A percentile compares a stretch with the other conserved stretches of the same genome.
Evolutionary conservation across 1,140 invertebrate genomes (phyloP).

Genomic region (Sminthurides bifidus): DNA sequence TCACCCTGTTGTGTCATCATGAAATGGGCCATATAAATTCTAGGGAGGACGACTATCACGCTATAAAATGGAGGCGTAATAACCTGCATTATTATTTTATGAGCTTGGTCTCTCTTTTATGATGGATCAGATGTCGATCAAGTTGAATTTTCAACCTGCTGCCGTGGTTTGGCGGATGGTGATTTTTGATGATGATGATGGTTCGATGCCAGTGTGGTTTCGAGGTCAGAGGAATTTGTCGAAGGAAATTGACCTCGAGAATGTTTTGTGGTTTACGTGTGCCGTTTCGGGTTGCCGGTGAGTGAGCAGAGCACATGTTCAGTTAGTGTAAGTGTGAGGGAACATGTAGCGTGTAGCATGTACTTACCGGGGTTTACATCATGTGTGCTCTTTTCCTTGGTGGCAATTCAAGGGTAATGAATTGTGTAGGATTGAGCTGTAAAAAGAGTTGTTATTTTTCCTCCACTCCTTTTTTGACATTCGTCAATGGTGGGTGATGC

Average conservation of each 20-base stretch:
- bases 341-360: not conserved
- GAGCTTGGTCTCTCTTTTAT: not conserved
- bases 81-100: slow-evolving; percentile 21
- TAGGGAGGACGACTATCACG: slow-evolving; percentile 20
- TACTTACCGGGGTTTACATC: not conserved
- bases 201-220: not conserved
- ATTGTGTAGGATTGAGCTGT: too few relatives aligned
- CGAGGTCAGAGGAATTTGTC: too few relatives aligned
- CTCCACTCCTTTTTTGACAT: too few relatives aligned
- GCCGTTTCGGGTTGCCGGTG: not conserved
- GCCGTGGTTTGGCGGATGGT: too few relatives aligned
- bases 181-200: not conserved
- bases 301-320: too few relatives aligned
- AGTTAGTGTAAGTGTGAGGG: not conserved
- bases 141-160: too few relatives aligned
- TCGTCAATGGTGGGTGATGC: too few relatives aligned
- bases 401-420: too few relatives aligned
- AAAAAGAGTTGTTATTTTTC: too few relatives aligned
- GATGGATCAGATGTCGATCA: not conserved
- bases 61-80: slow-evolving; percentile 21
- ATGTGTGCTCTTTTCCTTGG: slow-evolving; percentile 6
- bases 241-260: not conserved
- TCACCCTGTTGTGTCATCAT: slow-evolving; percentile 19
- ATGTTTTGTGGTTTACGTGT: not conserved
- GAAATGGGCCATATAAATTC: slow-evolving; percentile 22